phyloP scores from a whole-genome alignment of 2,113 vertebrate species.

The Psittacus erithacus region DNA sequence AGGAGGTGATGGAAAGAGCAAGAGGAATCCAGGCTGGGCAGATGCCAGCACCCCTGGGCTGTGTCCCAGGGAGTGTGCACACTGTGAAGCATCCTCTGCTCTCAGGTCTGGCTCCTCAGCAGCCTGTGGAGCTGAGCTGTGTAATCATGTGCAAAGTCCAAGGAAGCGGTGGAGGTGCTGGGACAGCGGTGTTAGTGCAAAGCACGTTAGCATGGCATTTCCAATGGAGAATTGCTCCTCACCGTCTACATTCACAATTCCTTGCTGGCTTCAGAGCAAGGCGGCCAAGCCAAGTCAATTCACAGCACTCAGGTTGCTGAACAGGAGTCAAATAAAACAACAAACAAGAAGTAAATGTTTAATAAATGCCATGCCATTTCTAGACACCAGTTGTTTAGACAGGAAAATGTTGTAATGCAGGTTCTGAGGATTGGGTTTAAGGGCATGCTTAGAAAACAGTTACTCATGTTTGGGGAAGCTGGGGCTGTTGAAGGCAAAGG shows the following conservation, averaged over 20 bases:
- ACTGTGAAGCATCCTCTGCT: background rate
- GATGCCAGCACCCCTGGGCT: background rate
- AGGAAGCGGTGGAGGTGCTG: background rate
- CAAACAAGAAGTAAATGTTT: background rate
- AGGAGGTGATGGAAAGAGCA: background rate
- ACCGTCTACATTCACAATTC: background rate
- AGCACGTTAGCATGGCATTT: background rate
- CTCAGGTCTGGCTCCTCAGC: background rate
- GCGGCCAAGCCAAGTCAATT: background rate
- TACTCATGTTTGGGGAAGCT: background rate
- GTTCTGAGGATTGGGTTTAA: background rate
- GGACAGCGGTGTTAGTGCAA: background rate
- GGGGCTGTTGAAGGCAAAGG: background rate
- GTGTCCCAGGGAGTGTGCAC: rapidly evolving
- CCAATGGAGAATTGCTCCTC: background rate
- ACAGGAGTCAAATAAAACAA: background rate
- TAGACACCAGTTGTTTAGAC: background rate
- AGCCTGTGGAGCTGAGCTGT: background rate
- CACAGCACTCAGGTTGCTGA: background rate
- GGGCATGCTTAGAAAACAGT: background rate
- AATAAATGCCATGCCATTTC: background rate
- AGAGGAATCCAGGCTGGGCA: background rate
- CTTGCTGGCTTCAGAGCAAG: background rate
- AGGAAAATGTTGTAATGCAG: background rate
- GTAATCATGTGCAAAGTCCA: rapidly evolving